These are phyloP conservation scores for Deroptyus accipitrinus DNA, from an alignment of 2,113 vertebrate genomes.

Conservation along the genomic window DNA sequence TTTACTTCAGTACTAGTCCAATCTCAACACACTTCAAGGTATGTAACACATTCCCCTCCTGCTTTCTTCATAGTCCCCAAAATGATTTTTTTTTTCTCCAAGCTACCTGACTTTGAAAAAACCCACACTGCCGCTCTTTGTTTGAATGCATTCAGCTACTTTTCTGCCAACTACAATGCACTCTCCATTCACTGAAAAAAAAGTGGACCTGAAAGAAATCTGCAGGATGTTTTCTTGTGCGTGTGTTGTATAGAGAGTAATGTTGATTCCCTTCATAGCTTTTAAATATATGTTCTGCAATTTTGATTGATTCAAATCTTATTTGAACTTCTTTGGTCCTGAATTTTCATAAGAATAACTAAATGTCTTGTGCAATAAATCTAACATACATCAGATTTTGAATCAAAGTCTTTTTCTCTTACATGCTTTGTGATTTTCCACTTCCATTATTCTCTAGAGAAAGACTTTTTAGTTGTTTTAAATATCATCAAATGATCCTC, in stretches of 20 bases:
- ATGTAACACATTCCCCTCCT: neutral
- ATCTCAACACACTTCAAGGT: neutral
- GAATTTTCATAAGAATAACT: conserved; percentile 20
- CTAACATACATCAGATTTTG: conserved; percentile 3
- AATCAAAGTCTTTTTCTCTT: conserved; percentile 5
- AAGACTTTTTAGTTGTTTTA: neutral
- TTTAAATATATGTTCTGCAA: neutral
- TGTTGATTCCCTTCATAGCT: neutral
- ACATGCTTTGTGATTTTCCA: neutral
- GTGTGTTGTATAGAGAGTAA: neutral
- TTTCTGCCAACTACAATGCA: neutral
- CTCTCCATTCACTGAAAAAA: neutral
- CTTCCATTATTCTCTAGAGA: neutral
- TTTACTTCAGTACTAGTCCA: neutral
- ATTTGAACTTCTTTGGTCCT: neutral
- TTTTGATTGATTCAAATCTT: neutral
- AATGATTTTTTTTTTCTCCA: neutral
- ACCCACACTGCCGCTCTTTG: neutral
- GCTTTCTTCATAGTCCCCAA: neutral
- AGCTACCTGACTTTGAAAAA: neutral
- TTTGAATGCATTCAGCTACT: neutral
- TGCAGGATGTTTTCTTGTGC: neutral
- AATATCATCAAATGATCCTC: neutral
- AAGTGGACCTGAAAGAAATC: conserved; percentile 11
- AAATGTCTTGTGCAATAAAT: neutral